Percentiles rank a stretch among this genome's conserved stretches.
Conservation (phyloP, 1,140 invertebrate species). For the Megalonaias nervosa region DNA sequence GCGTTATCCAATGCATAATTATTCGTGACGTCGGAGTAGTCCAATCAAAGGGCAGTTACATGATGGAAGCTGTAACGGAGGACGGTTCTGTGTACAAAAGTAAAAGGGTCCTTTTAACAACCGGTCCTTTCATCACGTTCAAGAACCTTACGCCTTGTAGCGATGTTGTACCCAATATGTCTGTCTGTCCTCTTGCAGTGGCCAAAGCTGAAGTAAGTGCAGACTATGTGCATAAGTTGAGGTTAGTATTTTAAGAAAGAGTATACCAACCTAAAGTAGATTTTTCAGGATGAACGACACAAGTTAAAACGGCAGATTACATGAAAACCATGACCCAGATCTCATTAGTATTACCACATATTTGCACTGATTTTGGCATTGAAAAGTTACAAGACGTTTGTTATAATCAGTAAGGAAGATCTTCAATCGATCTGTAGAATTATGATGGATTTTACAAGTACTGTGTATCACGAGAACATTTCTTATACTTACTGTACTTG, state of each 20-base stretch:
- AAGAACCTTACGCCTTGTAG: conserved; percentile 30
- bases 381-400: too few species aligned
- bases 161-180: not conserved
- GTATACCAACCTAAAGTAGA: too few species aligned
- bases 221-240: conserved; percentile 17
- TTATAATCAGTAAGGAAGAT: too few species aligned
- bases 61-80: conserved; percentile 38
- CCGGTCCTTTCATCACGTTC: conserved; percentile 49
- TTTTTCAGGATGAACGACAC: too few species aligned
- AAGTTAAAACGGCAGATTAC: too few species aligned
- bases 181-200: conserved; percentile 26
- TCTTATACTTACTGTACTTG: too few species aligned
- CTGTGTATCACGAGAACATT: too few species aligned
- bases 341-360: too few species aligned
- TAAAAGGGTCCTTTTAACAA: conserved; percentile 42
- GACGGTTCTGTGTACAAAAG: conserved; percentile 15
- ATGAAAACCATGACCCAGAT: too few species aligned
- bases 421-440: too few species aligned
- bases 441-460: too few species aligned
- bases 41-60: conserved; percentile 3
- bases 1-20: conserved; percentile 22
- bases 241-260: conserved; percentile 12
- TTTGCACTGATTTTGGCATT: too few species aligned
- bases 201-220: conserved; percentile 40
- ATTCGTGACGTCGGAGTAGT: conserved; percentile 36